phyloP scores from a whole-genome alignment of 2,113 vertebrate genomes.

The Oncorhynchus tshawytscha region DNA sequence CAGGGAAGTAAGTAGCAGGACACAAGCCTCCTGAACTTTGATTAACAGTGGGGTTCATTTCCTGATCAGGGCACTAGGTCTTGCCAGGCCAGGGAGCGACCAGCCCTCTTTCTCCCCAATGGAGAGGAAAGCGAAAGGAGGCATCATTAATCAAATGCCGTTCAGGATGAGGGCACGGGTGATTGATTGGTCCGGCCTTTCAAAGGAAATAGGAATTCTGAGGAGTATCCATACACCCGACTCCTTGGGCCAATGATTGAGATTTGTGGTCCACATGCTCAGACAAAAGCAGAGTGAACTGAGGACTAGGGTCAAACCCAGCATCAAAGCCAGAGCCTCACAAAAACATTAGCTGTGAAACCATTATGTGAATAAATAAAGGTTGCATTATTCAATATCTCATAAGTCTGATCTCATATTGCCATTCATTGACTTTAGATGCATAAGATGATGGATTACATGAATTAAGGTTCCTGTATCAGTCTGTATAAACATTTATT shows the following conservation, averaged over 20 bases:
- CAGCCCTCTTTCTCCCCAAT: constrained; percentile 29
- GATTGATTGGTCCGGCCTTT: constrained; percentile 82
- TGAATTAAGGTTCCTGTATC: background rate
- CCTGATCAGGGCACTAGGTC: constrained; percentile 55
- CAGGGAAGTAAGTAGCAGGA: constrained; percentile 55
- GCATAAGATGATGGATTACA: background rate
- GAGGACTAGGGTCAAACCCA: background rate
- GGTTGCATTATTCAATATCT: background rate
- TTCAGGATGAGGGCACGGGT: constrained; percentile 81
- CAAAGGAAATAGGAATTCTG: constrained; percentile 85
- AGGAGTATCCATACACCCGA: constrained; percentile 75
- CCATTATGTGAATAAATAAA: background rate
- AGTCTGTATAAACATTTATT: background rate
- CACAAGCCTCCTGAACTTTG: constrained; percentile 53
- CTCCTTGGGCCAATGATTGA: constrained; percentile 65
- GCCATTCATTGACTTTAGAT: background rate
- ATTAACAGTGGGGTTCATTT: constrained; percentile 74
- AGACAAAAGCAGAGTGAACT: constrained; percentile 8
- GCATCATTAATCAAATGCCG: constrained; percentile 80
- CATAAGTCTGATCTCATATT: background rate
- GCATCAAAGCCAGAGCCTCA: background rate
- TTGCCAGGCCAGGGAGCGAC: constrained; percentile 28
- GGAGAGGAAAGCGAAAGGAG: constrained; percentile 72
- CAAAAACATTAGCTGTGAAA: background rate
- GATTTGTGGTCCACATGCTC: constrained; percentile 46